phyloP scores from a whole-genome alignment of 2,113 vertebrate genomes.

The Chaetorhynchus papuensis region DNA sequence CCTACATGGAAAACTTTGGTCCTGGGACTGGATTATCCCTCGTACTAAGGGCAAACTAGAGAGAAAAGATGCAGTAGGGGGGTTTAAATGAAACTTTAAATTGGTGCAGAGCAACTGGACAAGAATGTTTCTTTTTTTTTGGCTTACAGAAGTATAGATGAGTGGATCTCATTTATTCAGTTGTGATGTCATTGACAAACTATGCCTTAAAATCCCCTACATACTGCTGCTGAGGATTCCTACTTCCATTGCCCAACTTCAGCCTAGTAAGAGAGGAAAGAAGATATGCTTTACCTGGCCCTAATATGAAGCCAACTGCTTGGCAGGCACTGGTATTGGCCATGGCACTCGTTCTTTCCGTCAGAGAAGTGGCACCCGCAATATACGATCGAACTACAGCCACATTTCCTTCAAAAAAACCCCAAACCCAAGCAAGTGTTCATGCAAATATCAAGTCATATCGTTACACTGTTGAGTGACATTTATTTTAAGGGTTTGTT shows the following conservation, averaged over 20 bases:
- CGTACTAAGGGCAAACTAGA: not conserved
- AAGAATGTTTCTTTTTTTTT: not conserved
- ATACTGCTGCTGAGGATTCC: not conserved
- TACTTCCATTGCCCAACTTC: not conserved
- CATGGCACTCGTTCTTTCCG: constrained; percentile 89
- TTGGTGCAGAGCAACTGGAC: not conserved
- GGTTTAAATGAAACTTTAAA: not conserved
- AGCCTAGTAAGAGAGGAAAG: not conserved
- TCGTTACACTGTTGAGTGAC: not conserved
- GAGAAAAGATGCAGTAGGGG: not conserved
- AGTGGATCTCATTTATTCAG: not conserved
- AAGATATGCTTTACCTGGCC: constrained; percentile 80
- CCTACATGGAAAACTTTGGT: not conserved
- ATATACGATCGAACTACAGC: constrained; percentile 91
- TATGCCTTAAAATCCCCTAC: not conserved
- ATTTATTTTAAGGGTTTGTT: not conserved
- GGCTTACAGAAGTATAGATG: not conserved
- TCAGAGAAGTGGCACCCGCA: constrained; percentile 90
- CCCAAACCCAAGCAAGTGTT: not conserved
- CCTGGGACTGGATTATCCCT: not conserved
- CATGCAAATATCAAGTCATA: not conserved
- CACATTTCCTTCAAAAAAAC: constrained; percentile 82
- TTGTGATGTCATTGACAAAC: not conserved
- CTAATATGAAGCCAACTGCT: constrained; percentile 93
- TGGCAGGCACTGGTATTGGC: constrained; percentile 94